Evolutionary conservation across 2,888 invertebrate species (phyloP).

Genomic region (Agrotis clavis): DNA sequence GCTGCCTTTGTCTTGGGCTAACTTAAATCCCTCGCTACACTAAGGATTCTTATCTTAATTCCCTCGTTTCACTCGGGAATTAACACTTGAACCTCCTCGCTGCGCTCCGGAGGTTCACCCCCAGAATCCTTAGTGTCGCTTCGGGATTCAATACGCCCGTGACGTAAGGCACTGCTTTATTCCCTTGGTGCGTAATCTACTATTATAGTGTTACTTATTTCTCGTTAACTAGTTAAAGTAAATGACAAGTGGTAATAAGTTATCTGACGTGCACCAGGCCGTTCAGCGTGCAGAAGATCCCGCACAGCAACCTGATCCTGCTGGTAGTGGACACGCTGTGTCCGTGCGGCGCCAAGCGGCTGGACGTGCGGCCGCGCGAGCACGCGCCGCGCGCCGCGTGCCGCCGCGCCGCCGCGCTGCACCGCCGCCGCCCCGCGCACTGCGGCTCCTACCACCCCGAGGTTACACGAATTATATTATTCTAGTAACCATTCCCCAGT

Average conservation of each 20-base stretch:
- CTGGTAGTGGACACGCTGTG: constrained; percentile 97
- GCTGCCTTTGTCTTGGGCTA: no score
- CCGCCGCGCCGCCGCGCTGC: constrained; percentile 92
- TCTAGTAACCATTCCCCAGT: neutral
- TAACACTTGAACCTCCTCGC: no score
- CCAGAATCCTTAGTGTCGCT: no score
- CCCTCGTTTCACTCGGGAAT: no score
- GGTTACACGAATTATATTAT: neutral
- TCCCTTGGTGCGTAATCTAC: no score
- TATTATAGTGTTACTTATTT: no score
- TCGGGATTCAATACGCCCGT: no score
- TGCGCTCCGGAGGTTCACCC: no score
- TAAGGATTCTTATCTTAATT: no score
- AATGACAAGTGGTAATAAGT: neutral
- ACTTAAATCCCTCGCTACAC: no score
- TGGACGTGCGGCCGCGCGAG: constrained; percentile 95
- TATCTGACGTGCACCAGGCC: constrained; percentile 90
- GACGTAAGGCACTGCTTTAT: no score
- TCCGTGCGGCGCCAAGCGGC: constrained; percentile 96
- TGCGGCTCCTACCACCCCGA: constrained; percentile 96
- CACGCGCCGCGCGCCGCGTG: constrained; percentile 88
- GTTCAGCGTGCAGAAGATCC: constrained; percentile 97
- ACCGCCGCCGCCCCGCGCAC: constrained; percentile 94
- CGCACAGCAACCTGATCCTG: constrained; percentile 96
- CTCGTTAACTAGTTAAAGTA: neutral